phyloP scores from a whole-genome alignment of 2,888 invertebrate species.

The Sabellastarte sp. region DNA sequence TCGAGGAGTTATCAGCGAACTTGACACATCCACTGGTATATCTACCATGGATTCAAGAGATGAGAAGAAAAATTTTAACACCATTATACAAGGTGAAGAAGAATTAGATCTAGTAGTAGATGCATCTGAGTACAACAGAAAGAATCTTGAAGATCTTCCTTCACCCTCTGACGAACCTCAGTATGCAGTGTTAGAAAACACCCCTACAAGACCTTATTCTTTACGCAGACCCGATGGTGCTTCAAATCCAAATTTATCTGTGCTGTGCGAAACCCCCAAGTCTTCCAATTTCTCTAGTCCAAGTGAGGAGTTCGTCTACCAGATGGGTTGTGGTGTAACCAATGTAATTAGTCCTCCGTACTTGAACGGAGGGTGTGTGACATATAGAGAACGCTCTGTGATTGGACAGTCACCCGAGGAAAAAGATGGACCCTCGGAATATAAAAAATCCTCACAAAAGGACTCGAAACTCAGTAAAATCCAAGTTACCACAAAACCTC shows the following conservation, averaged over 20 bases:
- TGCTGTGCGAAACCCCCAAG: constrained; percentile 39
- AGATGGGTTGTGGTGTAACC: background rate
- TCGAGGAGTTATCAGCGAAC: background rate
- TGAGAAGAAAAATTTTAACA: background rate
- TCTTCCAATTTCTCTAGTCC: background rate
- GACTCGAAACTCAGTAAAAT: background rate
- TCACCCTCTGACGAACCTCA: constrained; percentile 11
- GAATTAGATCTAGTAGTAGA: background rate
- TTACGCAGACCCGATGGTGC: constrained; percentile 88
- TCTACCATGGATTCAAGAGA: background rate
- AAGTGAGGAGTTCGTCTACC: background rate
- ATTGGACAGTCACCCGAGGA: no score
- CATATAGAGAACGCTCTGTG: background rate
- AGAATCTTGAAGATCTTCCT: background rate
- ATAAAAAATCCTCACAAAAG: no score
- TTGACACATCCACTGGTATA: background rate
- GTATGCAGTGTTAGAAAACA: constrained; percentile 1
- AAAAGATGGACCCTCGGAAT: no score
- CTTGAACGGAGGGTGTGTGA: no score
- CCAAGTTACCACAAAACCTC: constrained; percentile 2
- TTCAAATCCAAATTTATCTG: constrained; percentile 84
- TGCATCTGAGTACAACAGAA: background rate
- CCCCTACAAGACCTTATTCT: constrained; percentile 60
- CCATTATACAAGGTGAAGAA: background rate
- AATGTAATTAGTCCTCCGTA: background rate